phyloP scores from a whole-genome alignment of 2,797 vertebrate species.

The Takifugu ocellatus region DNA sequence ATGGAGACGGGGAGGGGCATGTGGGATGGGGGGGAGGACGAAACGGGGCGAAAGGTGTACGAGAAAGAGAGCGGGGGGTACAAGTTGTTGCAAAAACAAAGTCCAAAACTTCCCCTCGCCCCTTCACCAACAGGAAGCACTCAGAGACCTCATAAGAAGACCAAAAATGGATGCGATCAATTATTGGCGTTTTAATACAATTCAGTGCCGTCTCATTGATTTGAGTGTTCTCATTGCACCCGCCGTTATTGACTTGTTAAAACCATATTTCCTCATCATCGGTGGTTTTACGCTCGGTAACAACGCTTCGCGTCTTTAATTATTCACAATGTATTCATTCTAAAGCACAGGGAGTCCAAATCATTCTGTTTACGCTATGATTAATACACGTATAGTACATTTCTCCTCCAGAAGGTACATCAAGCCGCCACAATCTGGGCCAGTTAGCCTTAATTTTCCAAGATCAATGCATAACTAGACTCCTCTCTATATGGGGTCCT shows the following conservation, averaged over 20 bases:
- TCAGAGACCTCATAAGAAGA: slow-evolving; percentile 74
- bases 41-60: slow-evolving; percentile 51
- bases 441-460: slow-evolving; percentile 72
- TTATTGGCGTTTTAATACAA: slow-evolving; percentile 81
- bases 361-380: slow-evolving; percentile 64
- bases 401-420: slow-evolving; percentile 72
- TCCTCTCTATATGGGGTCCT: slow-evolving; percentile 73
- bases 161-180: slow-evolving; percentile 68
- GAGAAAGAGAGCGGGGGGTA: slow-evolving; percentile 69
- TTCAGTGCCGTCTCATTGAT: slow-evolving; percentile 79
- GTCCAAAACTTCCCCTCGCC: slow-evolving; percentile 81
- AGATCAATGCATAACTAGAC: slow-evolving; percentile 75
- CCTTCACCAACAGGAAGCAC: slow-evolving; percentile 57
- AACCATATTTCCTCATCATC: slow-evolving; percentile 80
- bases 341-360: slow-evolving; percentile 62
- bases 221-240: slow-evolving; percentile 71
- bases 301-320: slow-evolving; percentile 71
- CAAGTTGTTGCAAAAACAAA: slow-evolving; percentile 86
- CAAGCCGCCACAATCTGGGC: slow-evolving; percentile 69
- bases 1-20: slow-evolving; percentile 74
- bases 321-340: slow-evolving; percentile 73
- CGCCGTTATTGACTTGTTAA: slow-evolving; percentile 80
- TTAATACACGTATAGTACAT: slow-evolving; percentile 50
- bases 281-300: slow-evolving; percentile 68
- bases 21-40: slow-evolving; percentile 46